phyloP scores from a whole-genome alignment of 2,797 vertebrate species.

The Anguilla megastoma region DNA sequence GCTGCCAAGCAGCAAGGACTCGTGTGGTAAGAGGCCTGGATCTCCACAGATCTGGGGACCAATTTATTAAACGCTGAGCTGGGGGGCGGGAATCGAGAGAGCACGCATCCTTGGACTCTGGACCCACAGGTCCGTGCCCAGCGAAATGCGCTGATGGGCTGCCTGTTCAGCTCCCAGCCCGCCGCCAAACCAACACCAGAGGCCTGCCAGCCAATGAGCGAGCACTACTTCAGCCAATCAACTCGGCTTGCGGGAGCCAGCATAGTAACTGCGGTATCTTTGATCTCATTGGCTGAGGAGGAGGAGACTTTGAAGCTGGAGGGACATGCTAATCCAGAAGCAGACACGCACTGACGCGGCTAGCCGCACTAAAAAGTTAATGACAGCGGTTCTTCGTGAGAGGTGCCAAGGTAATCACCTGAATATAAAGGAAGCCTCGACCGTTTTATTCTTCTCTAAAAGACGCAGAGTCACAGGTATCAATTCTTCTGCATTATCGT shows the following conservation, averaged over 20 bases:
- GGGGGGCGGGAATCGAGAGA: conserved; percentile 49
- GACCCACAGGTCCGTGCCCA: conserved; percentile 49
- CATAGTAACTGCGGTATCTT: conserved; percentile 27
- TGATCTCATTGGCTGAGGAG: conserved; percentile 13
- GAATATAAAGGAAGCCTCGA: background rate
- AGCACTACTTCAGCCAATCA: background rate
- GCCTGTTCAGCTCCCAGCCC: conserved; percentile 56
- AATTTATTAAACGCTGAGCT: conserved; percentile 50
- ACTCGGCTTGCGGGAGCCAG: background rate
- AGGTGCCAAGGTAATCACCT: background rate
- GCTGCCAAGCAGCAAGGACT: conserved; percentile 33
- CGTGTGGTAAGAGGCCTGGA: conserved; percentile 41
- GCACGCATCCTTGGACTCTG: conserved; percentile 68
- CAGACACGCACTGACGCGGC: background rate
- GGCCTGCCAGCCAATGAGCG: conserved; percentile 51
- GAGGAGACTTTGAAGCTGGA: background rate
- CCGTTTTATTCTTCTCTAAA: background rate
- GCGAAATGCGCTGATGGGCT: conserved; percentile 66
- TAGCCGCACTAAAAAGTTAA: background rate
- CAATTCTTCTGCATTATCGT: conserved; percentile 18
- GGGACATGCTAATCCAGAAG: background rate
- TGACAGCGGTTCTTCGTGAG: background rate
- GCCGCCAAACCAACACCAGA: conserved; percentile 54
- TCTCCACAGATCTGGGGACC: conserved; percentile 46
- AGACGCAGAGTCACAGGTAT: background rate